Evolutionary conservation across 2,797 vertebrate species (phyloP).

Genomic region (Enteromius mattozi): DNA sequence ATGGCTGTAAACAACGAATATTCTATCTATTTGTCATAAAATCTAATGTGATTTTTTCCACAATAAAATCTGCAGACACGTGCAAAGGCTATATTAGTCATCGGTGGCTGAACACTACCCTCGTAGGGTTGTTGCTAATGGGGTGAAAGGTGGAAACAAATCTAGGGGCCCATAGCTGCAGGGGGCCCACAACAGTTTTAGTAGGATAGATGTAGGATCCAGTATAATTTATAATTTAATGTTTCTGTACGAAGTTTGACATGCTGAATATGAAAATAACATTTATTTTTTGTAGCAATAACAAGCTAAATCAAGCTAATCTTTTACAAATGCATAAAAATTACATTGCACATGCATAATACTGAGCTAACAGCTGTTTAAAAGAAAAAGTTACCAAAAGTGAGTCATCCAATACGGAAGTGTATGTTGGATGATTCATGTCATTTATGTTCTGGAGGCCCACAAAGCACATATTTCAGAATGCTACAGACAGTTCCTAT

Average conservation of each 20-base stretch:
- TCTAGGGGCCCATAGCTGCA: not conserved
- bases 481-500: not conserved
- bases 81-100: conserved; percentile 22
- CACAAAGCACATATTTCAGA: not conserved
- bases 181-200: not conserved
- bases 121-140: not conserved
- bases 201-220: not conserved
- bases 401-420: too few species aligned
- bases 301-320: too few species aligned
- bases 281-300: too few species aligned
- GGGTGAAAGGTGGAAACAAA: not conserved
- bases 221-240: not conserved
- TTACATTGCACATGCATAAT: too few species aligned
- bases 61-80: conserved; percentile 1
- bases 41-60: not conserved
- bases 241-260: not conserved
- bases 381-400: too few species aligned
- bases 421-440: not conserved
- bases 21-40: conserved; percentile 15
- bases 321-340: too few species aligned
- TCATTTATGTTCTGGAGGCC: not conserved
- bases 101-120: not conserved
- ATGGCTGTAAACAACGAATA: conserved; percentile 34
- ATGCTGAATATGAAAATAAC: not conserved
- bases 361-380: too few species aligned